These are phyloP conservation scores for Jordanella pulchra DNA, from an alignment of 2,797 vertebrate genomes.

Conservation along the genomic window DNA sequence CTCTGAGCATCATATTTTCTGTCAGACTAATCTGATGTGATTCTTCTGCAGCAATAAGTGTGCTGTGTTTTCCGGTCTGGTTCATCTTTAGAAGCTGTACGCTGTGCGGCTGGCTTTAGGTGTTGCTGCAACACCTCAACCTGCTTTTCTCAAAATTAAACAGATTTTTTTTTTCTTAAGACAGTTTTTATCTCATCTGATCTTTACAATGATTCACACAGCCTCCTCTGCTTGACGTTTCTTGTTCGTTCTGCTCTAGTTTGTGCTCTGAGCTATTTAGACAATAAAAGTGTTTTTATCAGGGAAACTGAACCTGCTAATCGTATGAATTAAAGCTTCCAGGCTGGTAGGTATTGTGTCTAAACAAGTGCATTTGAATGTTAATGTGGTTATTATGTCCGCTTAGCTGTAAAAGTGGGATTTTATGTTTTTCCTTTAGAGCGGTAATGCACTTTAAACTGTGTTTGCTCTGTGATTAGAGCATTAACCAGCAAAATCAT, in stretches of 20 bases:
- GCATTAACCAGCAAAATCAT: conserved; percentile 16
- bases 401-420: conserved; percentile 34
- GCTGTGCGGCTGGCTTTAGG: background rate
- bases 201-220: conserved; percentile 7
- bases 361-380: conserved; percentile 29
- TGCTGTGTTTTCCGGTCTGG: no score
- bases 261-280: conserved; percentile 29
- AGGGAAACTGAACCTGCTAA: conserved; percentile 36
- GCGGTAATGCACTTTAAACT: conserved; percentile 26
- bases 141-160: background rate
- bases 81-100: no score
- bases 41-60: background rate
- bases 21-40: background rate
- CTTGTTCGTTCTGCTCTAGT: background rate
- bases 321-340: conserved; percentile 34
- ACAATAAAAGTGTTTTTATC: conserved; percentile 31
- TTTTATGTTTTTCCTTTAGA: conserved; percentile 9
- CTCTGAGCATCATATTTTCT: background rate
- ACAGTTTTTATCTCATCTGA: background rate
- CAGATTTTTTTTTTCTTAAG: background rate
- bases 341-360: conserved; percentile 10
- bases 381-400: conserved; percentile 17
- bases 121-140: background rate
- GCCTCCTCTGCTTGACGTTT: conserved; percentile 5
- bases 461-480: conserved; percentile 23